phyloP scores from a whole-genome alignment of 2,888 invertebrate species.

The Drosophila austrosaltans region DNA sequence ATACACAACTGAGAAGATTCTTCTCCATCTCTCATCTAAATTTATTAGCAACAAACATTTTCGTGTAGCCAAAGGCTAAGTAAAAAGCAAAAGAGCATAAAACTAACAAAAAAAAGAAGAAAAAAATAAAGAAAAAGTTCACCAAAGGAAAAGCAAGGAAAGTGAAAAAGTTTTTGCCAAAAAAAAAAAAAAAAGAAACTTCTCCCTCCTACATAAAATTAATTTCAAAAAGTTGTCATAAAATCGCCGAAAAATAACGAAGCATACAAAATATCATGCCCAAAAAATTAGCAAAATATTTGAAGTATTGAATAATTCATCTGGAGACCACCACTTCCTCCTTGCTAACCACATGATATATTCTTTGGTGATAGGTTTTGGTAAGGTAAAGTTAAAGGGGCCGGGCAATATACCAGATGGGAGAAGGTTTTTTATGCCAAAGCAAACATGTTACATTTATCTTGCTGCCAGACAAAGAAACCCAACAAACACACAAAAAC shows the following conservation, averaged over 20 bases:
- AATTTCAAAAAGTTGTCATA: constrained; percentile 39
- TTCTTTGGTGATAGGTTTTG: constrained; percentile 44
- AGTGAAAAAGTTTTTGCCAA: constrained; percentile 42
- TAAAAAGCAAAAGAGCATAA: constrained; percentile 11
- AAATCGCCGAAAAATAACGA: constrained; percentile 27
- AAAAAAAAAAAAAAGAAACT: background rate
- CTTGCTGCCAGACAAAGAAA: constrained; percentile 56
- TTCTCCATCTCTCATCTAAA: constrained; percentile 47
- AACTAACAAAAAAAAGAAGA: background rate
- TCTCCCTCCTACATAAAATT: constrained; percentile 14
- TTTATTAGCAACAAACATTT: constrained; percentile 59
- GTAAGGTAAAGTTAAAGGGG: background rate
- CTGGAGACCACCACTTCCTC: constrained; percentile 13
- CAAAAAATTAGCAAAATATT: constrained; percentile 57
- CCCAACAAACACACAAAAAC: constrained; percentile 16
- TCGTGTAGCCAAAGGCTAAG: constrained; percentile 26
- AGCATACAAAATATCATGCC: constrained; percentile 27
- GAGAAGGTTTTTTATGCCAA: constrained; percentile 29
- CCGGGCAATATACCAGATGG: background rate
- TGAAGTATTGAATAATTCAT: constrained; percentile 58
- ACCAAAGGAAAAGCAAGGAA: constrained; percentile 18
- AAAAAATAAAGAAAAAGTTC: background rate
- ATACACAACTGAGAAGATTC: constrained; percentile 33
- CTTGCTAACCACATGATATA: constrained; percentile 50
- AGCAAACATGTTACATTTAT: constrained; percentile 72